Percentiles rank a stretch among this genome's conserved stretches.
These are phyloP conservation scores for Microtus ochrogaster DNA, from an alignment of 2,113 vertebrate species.

Conservation along the genomic window DNA sequence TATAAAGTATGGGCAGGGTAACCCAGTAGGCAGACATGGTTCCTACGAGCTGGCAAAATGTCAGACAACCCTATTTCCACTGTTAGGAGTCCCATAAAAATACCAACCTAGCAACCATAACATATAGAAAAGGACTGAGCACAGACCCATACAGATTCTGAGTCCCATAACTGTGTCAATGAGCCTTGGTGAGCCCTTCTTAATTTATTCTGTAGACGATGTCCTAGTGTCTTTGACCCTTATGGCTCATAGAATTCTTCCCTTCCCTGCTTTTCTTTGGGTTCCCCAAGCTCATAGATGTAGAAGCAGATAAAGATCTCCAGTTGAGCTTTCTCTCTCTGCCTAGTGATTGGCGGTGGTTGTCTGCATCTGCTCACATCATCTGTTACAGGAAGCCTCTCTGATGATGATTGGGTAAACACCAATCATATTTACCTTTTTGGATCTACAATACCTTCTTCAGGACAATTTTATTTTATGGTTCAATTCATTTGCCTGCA, in stretches of 20 bases:
- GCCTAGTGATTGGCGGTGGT: accelerated
- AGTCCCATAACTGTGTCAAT: background rate
- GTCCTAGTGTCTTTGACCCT: background rate
- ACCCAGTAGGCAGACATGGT: background rate
- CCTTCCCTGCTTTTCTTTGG: background rate
- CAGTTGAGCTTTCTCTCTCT: background rate
- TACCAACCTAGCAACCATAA: background rate
- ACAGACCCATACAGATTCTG: background rate
- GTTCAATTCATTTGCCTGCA: background rate
- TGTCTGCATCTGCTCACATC: background rate
- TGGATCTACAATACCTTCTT: background rate
- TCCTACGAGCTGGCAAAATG: background rate
- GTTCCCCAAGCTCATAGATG: accelerated
- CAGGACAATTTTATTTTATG: background rate
- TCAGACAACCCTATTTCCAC: background rate
- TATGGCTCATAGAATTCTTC: background rate
- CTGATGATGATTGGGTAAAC: background rate
- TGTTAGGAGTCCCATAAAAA: background rate
- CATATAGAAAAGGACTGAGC: background rate
- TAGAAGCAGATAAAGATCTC: background rate
- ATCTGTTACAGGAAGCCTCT: background rate
- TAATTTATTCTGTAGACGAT: background rate
- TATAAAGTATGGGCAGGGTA: background rate
- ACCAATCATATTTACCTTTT: background rate
- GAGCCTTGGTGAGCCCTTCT: background rate